Base-by-base conservation (phyloP, 2,888 invertebrate genomes). In the Chaitophorus viminalis region DNA sequence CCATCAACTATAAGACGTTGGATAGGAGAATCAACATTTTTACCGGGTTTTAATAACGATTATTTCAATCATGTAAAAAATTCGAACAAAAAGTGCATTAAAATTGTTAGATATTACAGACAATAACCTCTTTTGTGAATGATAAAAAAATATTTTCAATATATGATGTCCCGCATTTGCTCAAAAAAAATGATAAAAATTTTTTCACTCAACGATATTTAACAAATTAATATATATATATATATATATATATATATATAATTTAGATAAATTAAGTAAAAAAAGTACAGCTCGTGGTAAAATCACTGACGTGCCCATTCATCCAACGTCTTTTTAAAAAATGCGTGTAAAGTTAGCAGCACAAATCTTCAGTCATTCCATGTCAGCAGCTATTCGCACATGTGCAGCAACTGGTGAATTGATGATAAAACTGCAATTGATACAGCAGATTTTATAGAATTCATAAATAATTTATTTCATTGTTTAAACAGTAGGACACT, bases 361-460 rank as follows among this genome's bases (percentile, higher is more conserved):
- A 0, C 90, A 90, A 89, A 76, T 90, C 78, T 90, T 90, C 36
- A 90, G 90, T 87, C 89, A 89, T 60, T 88, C 90, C 1, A 89
- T 90, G 17, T 82, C 89, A 11, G 82, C 90, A 29, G 90, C 90
- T 72, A 84, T 90, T 79, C 78, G 85, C 31, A 89, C 90, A 25
- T 90, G 88, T 29, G 14, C 78, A n/a, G 79, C 78, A 11, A 89
- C 89, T 18, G 89, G 89, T 11, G 88, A 90, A 54, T 90, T 31
- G 87, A 81, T 78, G 46, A 89, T 78, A 68, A 88, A 8, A 70
- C 81, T 31, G 82, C 83, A 1, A 36, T 65, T 31, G 78, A 89
- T 8, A 90, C 90, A 17, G 89, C 90, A 1, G 88, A 89, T 75
- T 90, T 90, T 86, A 18, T 90, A 14, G 89, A 89, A 88, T 81